phyloP scores from a whole-genome alignment of 2,113 vertebrate genomes.

The Tenebrosternarchus preto region DNA sequence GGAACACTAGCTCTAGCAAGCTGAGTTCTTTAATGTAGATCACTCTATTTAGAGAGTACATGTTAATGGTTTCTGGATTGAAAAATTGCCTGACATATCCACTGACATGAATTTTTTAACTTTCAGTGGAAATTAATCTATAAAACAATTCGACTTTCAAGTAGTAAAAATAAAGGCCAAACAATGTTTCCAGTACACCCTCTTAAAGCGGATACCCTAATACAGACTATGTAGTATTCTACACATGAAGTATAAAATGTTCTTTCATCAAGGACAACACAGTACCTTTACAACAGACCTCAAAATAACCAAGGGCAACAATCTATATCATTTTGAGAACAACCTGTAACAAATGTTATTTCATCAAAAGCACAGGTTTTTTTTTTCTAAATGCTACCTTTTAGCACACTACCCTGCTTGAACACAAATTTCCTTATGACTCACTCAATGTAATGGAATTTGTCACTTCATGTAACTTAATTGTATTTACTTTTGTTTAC shows the following conservation, averaged over 20 bases:
- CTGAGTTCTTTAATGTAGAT: constrained; percentile 55
- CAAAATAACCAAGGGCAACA: too few species aligned
- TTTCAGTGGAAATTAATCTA: background rate
- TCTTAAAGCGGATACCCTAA: background rate
- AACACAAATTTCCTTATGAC: too few species aligned
- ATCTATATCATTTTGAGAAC: too few species aligned
- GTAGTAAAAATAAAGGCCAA: background rate
- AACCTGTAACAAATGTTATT: background rate
- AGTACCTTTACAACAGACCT: too few species aligned
- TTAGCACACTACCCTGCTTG: constrained; percentile 50
- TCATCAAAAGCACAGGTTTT: background rate
- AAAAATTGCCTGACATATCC: constrained; percentile 18
- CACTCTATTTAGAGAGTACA: constrained; percentile 50
- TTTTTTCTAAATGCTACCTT: constrained; percentile 2
- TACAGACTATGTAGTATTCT: background rate
- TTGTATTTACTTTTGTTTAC: constrained; percentile 69
- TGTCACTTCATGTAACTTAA: constrained; percentile 60
- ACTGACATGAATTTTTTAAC: constrained; percentile 5
- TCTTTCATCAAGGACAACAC: background rate
- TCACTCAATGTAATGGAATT: constrained; percentile 58
- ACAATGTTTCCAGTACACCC: background rate
- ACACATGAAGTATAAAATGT: background rate
- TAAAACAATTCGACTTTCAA: constrained; percentile 18
- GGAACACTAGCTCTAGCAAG: constrained; percentile 44
- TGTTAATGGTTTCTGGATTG: constrained; percentile 49